Conservation (phyloP, 2,113 vertebrate species). For the Macrotis lagotis region DNA sequence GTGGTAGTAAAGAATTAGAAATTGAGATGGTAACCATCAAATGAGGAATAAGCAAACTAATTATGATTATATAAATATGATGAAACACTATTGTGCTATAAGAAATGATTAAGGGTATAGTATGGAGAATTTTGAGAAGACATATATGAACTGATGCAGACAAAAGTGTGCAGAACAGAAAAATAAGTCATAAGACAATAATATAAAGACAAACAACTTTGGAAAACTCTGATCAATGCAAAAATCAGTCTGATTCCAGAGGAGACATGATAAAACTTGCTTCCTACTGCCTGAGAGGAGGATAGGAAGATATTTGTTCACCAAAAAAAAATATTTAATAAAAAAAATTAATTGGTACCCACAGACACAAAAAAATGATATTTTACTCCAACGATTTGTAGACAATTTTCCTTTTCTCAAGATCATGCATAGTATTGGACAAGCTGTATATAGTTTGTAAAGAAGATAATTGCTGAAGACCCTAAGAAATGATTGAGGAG, state of each 20-base stretch:
- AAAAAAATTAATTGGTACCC: too few species aligned
- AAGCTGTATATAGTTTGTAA: background rate
- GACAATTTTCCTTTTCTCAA: background rate
- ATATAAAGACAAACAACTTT: too few species aligned
- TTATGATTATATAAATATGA: background rate
- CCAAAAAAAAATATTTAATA: background rate
- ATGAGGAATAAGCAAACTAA: background rate
- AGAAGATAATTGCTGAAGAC: too few species aligned
- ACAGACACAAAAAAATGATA: background rate
- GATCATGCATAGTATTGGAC: background rate
- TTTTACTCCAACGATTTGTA: background rate
- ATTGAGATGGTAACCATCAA: background rate
- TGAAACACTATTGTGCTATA: too few species aligned
- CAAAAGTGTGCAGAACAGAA: too few species aligned
- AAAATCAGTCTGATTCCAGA: background rate
- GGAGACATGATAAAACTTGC: background rate
- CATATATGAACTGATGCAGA: too few species aligned
- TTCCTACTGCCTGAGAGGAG: background rate
- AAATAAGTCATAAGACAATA: too few species aligned
- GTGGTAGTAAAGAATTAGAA: background rate
- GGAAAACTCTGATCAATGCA: too few species aligned
- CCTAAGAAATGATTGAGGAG: too few species aligned
- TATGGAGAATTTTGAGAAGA: too few species aligned
- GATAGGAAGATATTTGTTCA: background rate
- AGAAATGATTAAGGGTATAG: too few species aligned